phyloP scores from a whole-genome alignment of 2,797 vertebrate genomes.

The Amphiprion clarkii region DNA sequence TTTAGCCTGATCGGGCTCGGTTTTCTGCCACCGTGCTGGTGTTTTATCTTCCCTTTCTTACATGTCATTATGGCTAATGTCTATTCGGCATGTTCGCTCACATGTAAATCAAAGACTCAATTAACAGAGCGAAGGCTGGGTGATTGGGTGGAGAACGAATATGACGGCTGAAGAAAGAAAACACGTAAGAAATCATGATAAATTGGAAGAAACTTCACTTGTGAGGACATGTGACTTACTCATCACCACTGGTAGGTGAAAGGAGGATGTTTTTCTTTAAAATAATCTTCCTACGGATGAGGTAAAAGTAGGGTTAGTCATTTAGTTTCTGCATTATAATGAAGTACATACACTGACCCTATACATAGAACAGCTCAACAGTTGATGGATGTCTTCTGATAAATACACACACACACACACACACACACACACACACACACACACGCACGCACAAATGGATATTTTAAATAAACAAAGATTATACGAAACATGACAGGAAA shows the following conservation, averaged over 20 bases:
- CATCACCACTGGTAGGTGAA: neutral
- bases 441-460: neutral
- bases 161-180: slow-evolving; percentile 32
- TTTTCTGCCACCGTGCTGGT: slow-evolving; percentile 26
- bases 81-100: slow-evolving; percentile 37
- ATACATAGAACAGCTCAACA: slow-evolving; percentile 1
- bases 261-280: neutral
- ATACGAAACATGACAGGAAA: slow-evolving; percentile 29
- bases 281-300: neutral
- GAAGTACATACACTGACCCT: neutral
- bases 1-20: slow-evolving; percentile 30
- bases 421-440: slow-evolving; percentile 11
- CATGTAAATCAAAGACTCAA: slow-evolving; percentile 59
- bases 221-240: neutral
- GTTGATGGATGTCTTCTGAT: slow-evolving; percentile 24
- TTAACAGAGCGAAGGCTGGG: slow-evolving; percentile 31
- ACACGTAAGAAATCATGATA: slow-evolving; percentile 31
- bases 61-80: slow-evolving; percentile 47
- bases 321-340: slow-evolving; percentile 7
- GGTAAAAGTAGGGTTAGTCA: neutral
- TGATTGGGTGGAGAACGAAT: slow-evolving; percentile 2
- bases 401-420: slow-evolving; percentile 10
- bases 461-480: slow-evolving; percentile 54
- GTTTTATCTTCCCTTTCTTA: slow-evolving; percentile 48
- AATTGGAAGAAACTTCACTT: slow-evolving; percentile 17